These are phyloP conservation scores for Dryomyza anilis DNA, from an alignment of 2,888 invertebrate genomes.

Conservation along the genomic window DNA sequence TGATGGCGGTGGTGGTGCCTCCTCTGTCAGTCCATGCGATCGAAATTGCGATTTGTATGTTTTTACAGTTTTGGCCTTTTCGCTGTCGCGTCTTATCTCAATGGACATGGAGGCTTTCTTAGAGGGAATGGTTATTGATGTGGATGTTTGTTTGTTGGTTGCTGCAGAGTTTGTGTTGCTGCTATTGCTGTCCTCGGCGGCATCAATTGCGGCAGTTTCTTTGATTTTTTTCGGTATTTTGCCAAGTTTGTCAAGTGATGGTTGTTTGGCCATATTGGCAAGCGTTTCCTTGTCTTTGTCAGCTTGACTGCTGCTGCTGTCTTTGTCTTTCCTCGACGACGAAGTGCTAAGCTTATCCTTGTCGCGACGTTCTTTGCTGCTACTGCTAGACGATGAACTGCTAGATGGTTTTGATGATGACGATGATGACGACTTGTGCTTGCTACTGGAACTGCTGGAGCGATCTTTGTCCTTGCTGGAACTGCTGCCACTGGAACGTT, in stretches of 20 bases:
- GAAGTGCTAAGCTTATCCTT: slow-evolving; percentile 44
- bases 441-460: slow-evolving; percentile 52
- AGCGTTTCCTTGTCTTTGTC: slow-evolving; percentile 74
- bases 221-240: slow-evolving; percentile 77
- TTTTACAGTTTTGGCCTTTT: slow-evolving; percentile 88
- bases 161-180: too few species aligned
- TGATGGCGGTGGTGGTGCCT: slow-evolving; percentile 83
- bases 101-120: slow-evolving; percentile 79
- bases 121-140: slow-evolving; percentile 58
- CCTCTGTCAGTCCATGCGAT: slow-evolving; percentile 88
- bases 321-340: slow-evolving; percentile 39
- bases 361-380: slow-evolving; percentile 62
- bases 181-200: slow-evolving; percentile 43
- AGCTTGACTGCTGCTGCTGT: slow-evolving; percentile 61
- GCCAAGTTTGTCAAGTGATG: slow-evolving; percentile 74
- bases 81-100: slow-evolving; percentile 75
- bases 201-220: slow-evolving; percentile 45
- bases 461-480: slow-evolving; percentile 52
- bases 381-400: slow-evolving; percentile 35
- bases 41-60: slow-evolving; percentile 89
- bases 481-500: slow-evolving; percentile 55
- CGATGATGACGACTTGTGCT: slow-evolving; percentile 42
- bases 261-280: slow-evolving; percentile 67
- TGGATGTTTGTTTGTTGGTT: slow-evolving; percentile 38
- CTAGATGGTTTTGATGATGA: slow-evolving; percentile 40